phyloP scores from a whole-genome alignment of 2,888 invertebrate species.

The Patella pellucida region DNA sequence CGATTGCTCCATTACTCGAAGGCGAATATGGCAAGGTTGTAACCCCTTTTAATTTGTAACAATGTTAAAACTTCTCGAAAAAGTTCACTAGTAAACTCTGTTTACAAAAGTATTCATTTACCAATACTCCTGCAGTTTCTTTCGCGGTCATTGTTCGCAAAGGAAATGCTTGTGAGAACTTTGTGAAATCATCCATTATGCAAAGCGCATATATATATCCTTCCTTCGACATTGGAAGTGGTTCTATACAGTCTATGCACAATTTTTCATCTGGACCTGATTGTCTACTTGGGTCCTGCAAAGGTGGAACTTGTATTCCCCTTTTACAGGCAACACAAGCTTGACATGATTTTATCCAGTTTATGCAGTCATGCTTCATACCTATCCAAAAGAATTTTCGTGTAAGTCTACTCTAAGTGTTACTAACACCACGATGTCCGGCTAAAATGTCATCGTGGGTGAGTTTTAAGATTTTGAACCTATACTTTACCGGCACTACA shows the following conservation, averaged over 20 bases:
- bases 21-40: background rate
- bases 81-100: background rate
- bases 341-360: background rate
- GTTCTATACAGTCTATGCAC: constrained; percentile 4
- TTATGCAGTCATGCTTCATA: background rate
- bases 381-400: background rate
- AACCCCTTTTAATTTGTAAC: background rate
- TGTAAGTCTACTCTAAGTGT: background rate
- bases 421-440: background rate
- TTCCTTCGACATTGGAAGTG: background rate
- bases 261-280: background rate
- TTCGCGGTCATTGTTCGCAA: background rate
- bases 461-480: background rate
- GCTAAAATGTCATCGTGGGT: background rate
- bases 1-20: background rate
- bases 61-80: too few relatives aligned
- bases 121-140: background rate
- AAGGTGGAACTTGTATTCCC: background rate
- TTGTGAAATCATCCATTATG: constrained; percentile 2
- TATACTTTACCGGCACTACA: background rate
- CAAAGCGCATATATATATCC: constrained; percentile 5
- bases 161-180: constrained; percentile 3
- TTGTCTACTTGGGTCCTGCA: background rate
- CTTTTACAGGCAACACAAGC: background rate
- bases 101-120: background rate